A percentile compares a stretch with the other conserved stretches of the same genome.
phyloP scores from a whole-genome alignment of 2,113 vertebrate species.

The Boulengerochromis microlepis region DNA sequence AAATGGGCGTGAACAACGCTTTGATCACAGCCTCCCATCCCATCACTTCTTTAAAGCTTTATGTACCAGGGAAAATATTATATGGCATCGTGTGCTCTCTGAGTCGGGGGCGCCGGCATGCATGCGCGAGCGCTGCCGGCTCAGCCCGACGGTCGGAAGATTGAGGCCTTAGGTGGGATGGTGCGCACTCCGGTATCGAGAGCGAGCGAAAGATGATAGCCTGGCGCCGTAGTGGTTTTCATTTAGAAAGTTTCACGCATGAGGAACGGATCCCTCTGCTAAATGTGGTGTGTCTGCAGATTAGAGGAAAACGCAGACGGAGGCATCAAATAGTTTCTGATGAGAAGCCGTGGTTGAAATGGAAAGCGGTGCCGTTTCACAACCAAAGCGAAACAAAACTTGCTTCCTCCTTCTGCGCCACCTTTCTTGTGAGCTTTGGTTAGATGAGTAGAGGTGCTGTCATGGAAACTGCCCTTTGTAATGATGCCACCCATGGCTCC shows the following conservation, averaged over 20 bases:
- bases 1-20: neutral
- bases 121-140: neutral
- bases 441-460: neutral
- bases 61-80: neutral
- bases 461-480: slow-evolving; percentile 45
- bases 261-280: neutral
- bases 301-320: neutral
- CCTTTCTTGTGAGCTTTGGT: neutral
- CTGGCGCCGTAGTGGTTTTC: neutral
- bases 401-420: neutral
- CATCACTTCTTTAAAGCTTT: neutral
- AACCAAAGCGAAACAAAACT: neutral
- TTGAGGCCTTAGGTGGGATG: neutral
- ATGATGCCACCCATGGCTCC: slow-evolving; percentile 46
- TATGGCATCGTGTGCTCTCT: neutral
- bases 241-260: slow-evolving; percentile 9
- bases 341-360: neutral
- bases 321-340: neutral
- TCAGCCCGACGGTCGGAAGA: neutral
- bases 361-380: neutral
- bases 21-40: slow-evolving; percentile 23
- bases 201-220: neutral
- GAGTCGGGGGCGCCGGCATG: neutral
- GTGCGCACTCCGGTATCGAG: neutral
- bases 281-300: slow-evolving; percentile 10